Evolutionary conservation across 1,140 invertebrate genomes (phyloP), one percentile per base, ranked within the genome.

Genomic region (Bursaphelenchus mucronatus): DNA sequence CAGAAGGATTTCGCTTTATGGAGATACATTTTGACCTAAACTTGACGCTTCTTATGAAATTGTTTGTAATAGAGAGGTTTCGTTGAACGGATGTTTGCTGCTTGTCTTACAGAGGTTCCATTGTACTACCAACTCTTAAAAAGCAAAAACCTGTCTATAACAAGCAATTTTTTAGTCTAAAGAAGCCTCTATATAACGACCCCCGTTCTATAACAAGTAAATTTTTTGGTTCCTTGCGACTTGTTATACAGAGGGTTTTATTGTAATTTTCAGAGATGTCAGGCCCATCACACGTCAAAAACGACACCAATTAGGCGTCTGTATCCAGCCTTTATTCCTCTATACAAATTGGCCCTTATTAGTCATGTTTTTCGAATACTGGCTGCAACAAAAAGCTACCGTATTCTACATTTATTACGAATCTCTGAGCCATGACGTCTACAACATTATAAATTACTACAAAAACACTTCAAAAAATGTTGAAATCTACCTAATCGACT

Each of bases 401-500:
- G 68, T 68, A 43, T 67, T 67, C 17, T 67, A 67, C 51, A 43
- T 67, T 57, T 69, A 69, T 49, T 47, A 51, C 40, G 65, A 67
- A 68, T 67, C 65, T 15, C 47, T 21, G 11, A 68, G 15, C 30
- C 13, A 56, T 7, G 52, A 67, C 21, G 66, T 67, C 8, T n/a
- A n/a, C 7, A 13, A 30, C 49, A 21, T n/a, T 19, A 55, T 59
- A 41, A 41, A 44, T 44, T n/a, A 59, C 41, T 59, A 44, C 21
- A 44, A 59, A 39, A 45, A 50, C 15, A 44, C 13, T n/a, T 11
- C 41, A 1, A 50, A 9, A 11, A 39, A 7, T 19, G 53, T 43
- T 15, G 53, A 64, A 65, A 64, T 64, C 30, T 11, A 64, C 40
- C 43, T 64, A 17, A 64, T 64, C 17, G 30, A 58, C 15, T 64